A percentile compares a stretch with the other conserved stretches of the same genome.
Conservation (phyloP, 2,113 vertebrate species). For the Strix uralensis region DNA sequence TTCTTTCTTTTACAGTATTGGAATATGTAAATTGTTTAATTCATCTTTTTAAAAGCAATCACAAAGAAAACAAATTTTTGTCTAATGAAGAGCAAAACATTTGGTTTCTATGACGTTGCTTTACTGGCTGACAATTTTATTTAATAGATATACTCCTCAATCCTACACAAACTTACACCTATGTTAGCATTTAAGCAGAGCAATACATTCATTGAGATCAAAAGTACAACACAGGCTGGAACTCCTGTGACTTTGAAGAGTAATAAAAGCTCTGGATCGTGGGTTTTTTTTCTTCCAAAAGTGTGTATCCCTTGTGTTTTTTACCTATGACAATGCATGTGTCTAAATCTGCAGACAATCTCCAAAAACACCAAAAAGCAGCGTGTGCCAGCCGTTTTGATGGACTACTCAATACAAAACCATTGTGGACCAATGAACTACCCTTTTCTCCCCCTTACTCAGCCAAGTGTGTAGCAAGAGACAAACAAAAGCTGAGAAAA, state of each 20-base stretch:
- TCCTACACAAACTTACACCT: not conserved
- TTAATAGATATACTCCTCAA: not conserved
- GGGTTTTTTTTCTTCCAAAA: not conserved
- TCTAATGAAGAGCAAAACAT: not conserved
- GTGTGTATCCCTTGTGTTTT: not conserved
- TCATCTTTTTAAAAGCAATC: not conserved
- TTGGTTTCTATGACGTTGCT: not conserved
- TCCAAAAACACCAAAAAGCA: not conserved
- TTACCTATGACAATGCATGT: not conserved
- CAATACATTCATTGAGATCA: not conserved
- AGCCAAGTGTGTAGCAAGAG: not conserved
- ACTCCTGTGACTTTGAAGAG: not conserved
- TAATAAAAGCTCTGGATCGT: not conserved
- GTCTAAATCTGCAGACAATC: not conserved
- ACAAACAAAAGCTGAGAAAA: not conserved
- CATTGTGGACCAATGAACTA: not conserved
- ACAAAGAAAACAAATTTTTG: not conserved
- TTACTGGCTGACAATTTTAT: slow-evolving; percentile 15
- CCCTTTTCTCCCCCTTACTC: not conserved
- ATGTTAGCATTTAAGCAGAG: not conserved
- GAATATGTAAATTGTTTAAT: not conserved
- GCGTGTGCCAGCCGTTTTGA: accelerated
- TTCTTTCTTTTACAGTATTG: not conserved
- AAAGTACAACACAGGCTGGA: not conserved
- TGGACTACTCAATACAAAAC: not conserved